Base-by-base conservation (phyloP, 2,797 vertebrate species). In the Astyanax mexicanus region DNA sequence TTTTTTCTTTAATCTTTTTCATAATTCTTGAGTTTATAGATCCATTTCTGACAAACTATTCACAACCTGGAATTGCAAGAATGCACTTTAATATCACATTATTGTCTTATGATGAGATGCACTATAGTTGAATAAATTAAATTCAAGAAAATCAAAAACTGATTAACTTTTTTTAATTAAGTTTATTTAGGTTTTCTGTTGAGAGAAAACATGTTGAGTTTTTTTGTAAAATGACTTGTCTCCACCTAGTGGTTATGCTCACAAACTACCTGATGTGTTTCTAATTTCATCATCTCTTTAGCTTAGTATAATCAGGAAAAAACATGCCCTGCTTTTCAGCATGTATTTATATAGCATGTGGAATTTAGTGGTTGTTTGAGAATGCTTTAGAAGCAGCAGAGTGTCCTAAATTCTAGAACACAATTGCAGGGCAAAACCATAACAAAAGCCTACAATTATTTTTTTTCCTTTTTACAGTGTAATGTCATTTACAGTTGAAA, bases 181-280 rank as follows among this genome's bases (percentile, higher is more conserved):
- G 6, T 47, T 72, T 29, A 23, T 35, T 54, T 32, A n/a, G n/a
- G n/a, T n/a, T n/a, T n/a, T n/a, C n/a, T n/a, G n/a, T n/a, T n/a
- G n/a, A n/a, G 19, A 9, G 27, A 15, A 10, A 52, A 15, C 27
- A 17, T 21, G 11, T 25, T 35, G 8, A 7, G 72, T n/a, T 15
- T 35, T 0, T 32, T 47, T 61, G 37, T 55, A 42, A 27, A 71
- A 52, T 74, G 23, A 13, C 84, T 64, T 88, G 86, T 80, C 85
- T 81, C 92, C 90, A 84, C 85, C 91, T 90, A 74, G 75, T 80
- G 86, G 68, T 45, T 37, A 38, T 58, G 6, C 7, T 15, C 1
- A 29, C 10, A 72, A 65, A 69, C n/a, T 49, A 51, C 23, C 38
- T 11, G 12, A 21, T 68, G 11, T 8, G 10, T 32, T 32, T 10